phyloP scores from a whole-genome alignment of 2,888 invertebrate species.

The Agriopis marginaria region DNA sequence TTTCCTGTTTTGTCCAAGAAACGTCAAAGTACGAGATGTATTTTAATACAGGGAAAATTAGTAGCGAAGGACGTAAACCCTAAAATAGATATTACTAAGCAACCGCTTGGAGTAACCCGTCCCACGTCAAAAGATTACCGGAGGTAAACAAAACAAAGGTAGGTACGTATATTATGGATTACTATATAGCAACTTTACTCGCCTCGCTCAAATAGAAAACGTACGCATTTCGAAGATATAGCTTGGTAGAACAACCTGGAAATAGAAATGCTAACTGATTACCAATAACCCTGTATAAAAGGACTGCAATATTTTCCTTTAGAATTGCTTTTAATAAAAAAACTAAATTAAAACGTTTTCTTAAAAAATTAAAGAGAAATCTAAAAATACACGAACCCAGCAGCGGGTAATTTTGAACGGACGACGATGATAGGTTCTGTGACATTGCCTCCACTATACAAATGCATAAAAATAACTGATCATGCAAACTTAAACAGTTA shows the following conservation, averaged over 20 bases:
- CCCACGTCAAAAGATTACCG: conserved; percentile 8
- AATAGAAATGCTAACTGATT: too few species aligned
- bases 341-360: too few species aligned
- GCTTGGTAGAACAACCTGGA: too few species aligned
- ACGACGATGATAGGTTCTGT: neutral
- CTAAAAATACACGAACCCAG: too few species aligned
- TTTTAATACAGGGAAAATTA: conserved; percentile 16
- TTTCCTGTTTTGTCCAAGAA: conserved; percentile 11
- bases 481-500: neutral
- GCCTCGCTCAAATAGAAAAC: neutral
- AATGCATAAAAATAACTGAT: conserved; percentile 8
- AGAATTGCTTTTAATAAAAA: too few species aligned
- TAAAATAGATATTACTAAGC: conserved; percentile 23
- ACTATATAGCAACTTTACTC: neutral
- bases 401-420: too few species aligned
- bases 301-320: too few species aligned
- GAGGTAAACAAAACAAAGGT: conserved; percentile 5
- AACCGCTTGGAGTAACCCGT: conserved; percentile 2
- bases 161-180: neutral
- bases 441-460: neutral
- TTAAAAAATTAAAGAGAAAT: too few species aligned
- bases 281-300: too few species aligned
- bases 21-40: neutral
- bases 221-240: neutral
- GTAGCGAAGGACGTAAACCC: conserved; percentile 11